These are phyloP conservation scores for Stenopsyche tienmushanensis DNA, from an alignment of 1,140 invertebrate species.

Conservation along the genomic window DNA sequence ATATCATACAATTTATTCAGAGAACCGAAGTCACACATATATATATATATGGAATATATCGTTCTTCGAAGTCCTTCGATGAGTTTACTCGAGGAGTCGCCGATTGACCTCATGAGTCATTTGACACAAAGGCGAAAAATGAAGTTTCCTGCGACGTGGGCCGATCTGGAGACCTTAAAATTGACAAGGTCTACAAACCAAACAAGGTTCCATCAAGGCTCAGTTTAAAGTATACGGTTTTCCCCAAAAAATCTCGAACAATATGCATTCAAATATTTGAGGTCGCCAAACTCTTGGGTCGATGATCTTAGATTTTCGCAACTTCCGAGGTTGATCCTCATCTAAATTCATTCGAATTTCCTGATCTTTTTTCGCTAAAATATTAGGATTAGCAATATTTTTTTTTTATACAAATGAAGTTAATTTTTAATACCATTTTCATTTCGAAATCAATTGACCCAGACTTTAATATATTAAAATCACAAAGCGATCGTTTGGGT, in stretches of 20 bases:
- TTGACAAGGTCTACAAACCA: background rate
- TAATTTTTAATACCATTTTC: too few species aligned
- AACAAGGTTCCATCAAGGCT: background rate
- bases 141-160: background rate
- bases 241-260: background rate
- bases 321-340: too few species aligned
- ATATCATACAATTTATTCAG: background rate
- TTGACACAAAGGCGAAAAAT: too few species aligned
- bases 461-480: too few species aligned
- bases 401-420: too few species aligned
- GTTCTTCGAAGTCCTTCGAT: background rate
- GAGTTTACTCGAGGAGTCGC: background rate
- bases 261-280: background rate
- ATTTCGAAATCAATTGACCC: too few species aligned
- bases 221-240: background rate
- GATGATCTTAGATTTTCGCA: too few species aligned
- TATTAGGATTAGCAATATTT: too few species aligned
- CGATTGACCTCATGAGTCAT: too few species aligned
- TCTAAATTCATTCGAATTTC: too few species aligned
- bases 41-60: background rate
- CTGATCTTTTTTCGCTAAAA: too few species aligned
- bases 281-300: background rate
- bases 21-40: background rate
- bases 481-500: too few species aligned
- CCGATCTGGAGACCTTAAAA: background rate